Conservation (phyloP, 2,888 invertebrate genomes). For the Pyralis farinalis region DNA sequence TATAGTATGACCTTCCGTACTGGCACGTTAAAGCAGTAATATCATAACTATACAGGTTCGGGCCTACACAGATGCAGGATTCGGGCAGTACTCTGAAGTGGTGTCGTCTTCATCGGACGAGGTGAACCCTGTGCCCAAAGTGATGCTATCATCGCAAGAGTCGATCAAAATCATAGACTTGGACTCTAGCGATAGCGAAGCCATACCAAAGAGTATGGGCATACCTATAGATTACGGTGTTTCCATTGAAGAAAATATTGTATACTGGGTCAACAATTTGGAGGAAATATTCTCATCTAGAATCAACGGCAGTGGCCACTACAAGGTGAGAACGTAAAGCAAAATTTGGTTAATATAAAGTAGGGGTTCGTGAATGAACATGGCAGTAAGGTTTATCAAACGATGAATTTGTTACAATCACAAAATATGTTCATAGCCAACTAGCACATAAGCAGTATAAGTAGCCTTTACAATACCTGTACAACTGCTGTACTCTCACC, state of each 20-base stretch:
- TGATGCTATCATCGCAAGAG: slow-evolving; percentile 87
- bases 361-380: no score
- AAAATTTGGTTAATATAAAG: no score
- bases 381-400: no score
- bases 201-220: slow-evolving; percentile 82
- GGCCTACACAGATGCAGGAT: slow-evolving; percentile 90
- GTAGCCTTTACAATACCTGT: no score
- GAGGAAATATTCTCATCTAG: slow-evolving; percentile 85
- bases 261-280: slow-evolving; percentile 92
- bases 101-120: slow-evolving; percentile 83
- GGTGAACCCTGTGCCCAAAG: slow-evolving; percentile 89
- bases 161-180: slow-evolving; percentile 88
- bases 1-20: no score
- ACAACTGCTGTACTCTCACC: no score
- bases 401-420: no score
- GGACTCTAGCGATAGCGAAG: slow-evolving; percentile 84
- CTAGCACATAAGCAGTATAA: no score
- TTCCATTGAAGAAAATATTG: slow-evolving; percentile 85
- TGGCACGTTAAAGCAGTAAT: no score
- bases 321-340: slow-evolving; percentile 51
- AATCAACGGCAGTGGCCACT: slow-evolving; percentile 75
- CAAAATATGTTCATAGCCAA: no score
- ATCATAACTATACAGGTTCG: slow-evolving; percentile 86
- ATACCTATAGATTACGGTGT: slow-evolving; percentile 86
- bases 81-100: slow-evolving; percentile 85